Percentiles rank a stretch among this genome's conserved stretches.
These are phyloP conservation scores for Orcinus orca DNA, from an alignment of 2,113 vertebrate species.

Conservation along the genomic window DNA sequence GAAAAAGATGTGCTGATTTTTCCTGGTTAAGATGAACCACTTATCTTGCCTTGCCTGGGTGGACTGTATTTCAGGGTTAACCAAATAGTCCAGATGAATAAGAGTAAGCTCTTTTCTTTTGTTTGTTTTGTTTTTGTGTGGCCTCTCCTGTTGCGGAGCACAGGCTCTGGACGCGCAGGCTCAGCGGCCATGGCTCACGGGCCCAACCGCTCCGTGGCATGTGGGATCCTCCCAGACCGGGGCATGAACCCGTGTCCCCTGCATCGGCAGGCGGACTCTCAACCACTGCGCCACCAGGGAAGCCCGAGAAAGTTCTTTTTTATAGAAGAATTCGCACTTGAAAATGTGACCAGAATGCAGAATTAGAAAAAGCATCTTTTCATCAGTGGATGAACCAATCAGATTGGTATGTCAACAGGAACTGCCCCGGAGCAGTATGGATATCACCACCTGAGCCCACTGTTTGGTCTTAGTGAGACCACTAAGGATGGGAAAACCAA, in stretches of 20 bases:
- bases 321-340: not conserved
- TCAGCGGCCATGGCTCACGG: too few species aligned
- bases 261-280: too few species aligned
- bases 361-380: not conserved
- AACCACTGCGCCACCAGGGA: too few species aligned
- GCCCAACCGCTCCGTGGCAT: too few species aligned
- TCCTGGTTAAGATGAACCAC: not conserved
- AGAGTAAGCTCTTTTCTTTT: not conserved
- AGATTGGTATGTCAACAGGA: not conserved
- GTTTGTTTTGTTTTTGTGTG: too few species aligned
- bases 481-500: not conserved
- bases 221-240: too few species aligned
- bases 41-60: not conserved
- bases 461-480: not conserved
- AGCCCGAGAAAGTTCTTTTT: not conserved
- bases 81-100: not conserved
- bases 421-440: not conserved
- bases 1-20: not conserved
- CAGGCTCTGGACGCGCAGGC: too few species aligned
- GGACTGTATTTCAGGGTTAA: not conserved
- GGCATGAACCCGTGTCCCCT: too few species aligned
- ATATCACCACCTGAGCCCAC: not conserved
- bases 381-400: not conserved
- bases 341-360: not conserved
- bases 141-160: too few species aligned